phyloP scores from a whole-genome alignment of 1,140 invertebrate genomes.

The Pogonognathellus flavescens region DNA sequence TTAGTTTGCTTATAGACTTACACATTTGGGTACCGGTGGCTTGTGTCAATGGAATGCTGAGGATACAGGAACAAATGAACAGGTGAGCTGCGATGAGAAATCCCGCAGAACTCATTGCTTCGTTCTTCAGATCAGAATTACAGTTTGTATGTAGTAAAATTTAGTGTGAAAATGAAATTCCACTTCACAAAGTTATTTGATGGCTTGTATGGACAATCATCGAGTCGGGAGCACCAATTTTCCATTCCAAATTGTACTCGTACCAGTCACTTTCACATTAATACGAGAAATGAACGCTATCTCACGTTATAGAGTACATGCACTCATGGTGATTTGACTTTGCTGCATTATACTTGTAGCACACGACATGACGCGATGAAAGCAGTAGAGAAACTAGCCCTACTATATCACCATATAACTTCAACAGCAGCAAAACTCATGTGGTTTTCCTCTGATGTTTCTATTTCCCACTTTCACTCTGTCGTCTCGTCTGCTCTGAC shows the following conservation, averaged over 20 bases:
- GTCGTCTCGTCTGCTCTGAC: neutral
- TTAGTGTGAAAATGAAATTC: constrained; percentile 10
- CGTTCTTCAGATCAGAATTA: constrained; percentile 1
- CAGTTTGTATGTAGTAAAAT: neutral
- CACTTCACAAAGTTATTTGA: neutral
- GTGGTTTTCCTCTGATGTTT: constrained; percentile 38
- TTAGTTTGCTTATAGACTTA: constrained; percentile 35
- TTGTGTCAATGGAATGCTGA: constrained; percentile 53
- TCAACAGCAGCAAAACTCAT: constrained; percentile 10
- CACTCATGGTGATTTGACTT: neutral
- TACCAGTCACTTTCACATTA: constrained; percentile 58
- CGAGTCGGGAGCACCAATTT: neutral
- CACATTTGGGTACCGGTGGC: constrained; percentile 55
- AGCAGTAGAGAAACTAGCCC: neutral
- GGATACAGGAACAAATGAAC: constrained; percentile 52
- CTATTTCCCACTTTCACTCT: constrained; percentile 46
- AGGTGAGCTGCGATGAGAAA: constrained; percentile 57
- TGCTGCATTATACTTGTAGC: neutral
- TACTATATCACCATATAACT: constrained; percentile 24
- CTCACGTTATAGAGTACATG: neutral
- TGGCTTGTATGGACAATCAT: neutral
- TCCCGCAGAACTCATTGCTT: constrained; percentile 53
- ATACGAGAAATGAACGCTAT: neutral
- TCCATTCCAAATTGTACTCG: neutral
- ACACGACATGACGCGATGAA: no score